Base-by-base conservation (phyloP, 2,888 invertebrate genomes). In the Apodemia zela region DNA sequence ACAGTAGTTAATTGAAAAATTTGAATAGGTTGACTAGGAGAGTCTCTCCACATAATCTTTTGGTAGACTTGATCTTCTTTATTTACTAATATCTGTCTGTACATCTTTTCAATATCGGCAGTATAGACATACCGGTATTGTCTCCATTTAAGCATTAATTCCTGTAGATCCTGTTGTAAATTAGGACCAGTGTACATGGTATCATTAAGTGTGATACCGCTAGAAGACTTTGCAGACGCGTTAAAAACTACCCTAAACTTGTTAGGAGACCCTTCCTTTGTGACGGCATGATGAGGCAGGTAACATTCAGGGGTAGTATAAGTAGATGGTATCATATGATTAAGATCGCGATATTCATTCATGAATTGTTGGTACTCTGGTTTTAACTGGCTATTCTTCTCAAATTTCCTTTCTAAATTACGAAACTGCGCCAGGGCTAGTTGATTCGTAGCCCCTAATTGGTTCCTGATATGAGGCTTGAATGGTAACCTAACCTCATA, bases 351-450 rank as follows among this genome's bases (percentile, higher is more conserved):
- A 59, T 68, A 70, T 51, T 72, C 68, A 11, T 64, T 51, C 10
- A 71, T 68, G 63, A 69, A 70, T 51, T 8, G 4, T 61, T 66
- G 47, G 63, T 61, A 66, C 59, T 47, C 29, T 51, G 51, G 58
- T 66, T 47, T 47, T 1, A 47, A n/a, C 47, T 47, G 47, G 17
- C 47, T 47, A 47, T 47, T 47, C 47, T 47, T 65, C 15, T 58
- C 15, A 13, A 68, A 61, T 54, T 65, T 68, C 13, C 29, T 54
- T 58, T 71, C 70, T 18, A 69, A 63, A 29, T 64, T 64, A 25
- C 18, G 18, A 64, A 72, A 73, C 61, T 73, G 73, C 2, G 72
- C 70, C 8, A 69, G 60, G 6, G 70, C 69, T 45, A 58, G 67
- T 13, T 49, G 29, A 66, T 65, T 70, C 11, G 72, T 67, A 11